Base-by-base conservation (phyloP, 2,797 vertebrate species). In the Sebastes minor region DNA sequence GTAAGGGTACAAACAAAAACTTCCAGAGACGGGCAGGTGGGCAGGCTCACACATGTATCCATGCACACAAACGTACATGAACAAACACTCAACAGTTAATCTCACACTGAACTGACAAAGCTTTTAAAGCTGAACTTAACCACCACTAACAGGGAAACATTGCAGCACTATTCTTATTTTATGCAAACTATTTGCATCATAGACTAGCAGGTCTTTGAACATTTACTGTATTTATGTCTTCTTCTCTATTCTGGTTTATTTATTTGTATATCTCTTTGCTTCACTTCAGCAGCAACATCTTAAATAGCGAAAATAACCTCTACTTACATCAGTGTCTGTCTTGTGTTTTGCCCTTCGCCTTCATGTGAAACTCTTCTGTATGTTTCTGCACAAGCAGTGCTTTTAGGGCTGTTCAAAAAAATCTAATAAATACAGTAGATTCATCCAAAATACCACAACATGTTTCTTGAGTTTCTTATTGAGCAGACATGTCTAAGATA, bases 91-190 rank as follows among this genome's bases (percentile, higher is more conserved):
- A 30, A 55, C 78, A 87, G 71, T 61, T 78, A 80, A 53, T 74
- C 76, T 85, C 85, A 86, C 81, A 60, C 42, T 83, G 67, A 86
- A 90, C 76, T 84, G 93, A 95, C 94, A 94, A 94, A 84, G 93
- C 92, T 92, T 88, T 78, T 87, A 83, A 92, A 94, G 95, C 92
- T 75, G 92, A 95, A 84, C 76, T 74, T 93, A 95, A 94, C 82
- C 86, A 64, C 14, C 76, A 95, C 93, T 94, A 95, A 95, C 91
- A 62, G 53, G 57, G 60, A 87, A 81, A 86, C 64, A 59, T 16
- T 76, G 77, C 78, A 85, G 81, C 71, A 76, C 53, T 80, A 23
- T 81, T 80, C 76, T 67, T 72, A 25, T 80, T 73, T 77, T 61
- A 71, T 76, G 71, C 77, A 82, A 89, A 82, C 65, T 60, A 32